phyloP scores from a whole-genome alignment of 2,888 invertebrate species.

The Lumbricus terrestris region DNA sequence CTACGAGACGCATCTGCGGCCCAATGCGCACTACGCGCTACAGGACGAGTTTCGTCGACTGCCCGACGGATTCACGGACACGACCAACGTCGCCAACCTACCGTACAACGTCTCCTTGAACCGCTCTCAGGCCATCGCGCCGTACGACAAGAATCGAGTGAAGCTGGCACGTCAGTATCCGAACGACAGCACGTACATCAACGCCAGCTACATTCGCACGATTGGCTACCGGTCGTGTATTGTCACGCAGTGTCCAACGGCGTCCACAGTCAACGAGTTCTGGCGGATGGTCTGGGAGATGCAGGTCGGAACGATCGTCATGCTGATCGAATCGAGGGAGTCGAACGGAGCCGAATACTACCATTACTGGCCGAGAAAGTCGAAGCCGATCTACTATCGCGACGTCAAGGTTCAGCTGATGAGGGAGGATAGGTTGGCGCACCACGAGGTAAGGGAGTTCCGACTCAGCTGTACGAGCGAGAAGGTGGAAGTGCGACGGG shows the following conservation, averaged over 20 bases:
- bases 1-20: constrained; percentile 7
- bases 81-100: constrained; percentile 22
- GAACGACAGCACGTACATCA: constrained; percentile 32
- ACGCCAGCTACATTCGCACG: constrained; percentile 32
- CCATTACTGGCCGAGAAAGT: constrained; percentile 22
- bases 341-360: background rate
- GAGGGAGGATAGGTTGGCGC: constrained; percentile 18
- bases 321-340: constrained; percentile 29
- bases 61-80: constrained; percentile 16
- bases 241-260: constrained; percentile 33
- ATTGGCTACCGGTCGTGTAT: constrained; percentile 21
- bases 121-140: constrained; percentile 21
- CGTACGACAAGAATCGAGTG: constrained; percentile 36
- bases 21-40: constrained; percentile 11
- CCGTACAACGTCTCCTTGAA: constrained; percentile 30
- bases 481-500: background rate
- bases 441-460: constrained; percentile 25
- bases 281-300: constrained; percentile 37
- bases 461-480: background rate
- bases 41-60: constrained; percentile 27
- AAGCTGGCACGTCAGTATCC: background rate
- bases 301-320: constrained; percentile 28
- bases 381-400: background rate
- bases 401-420: constrained; percentile 17
- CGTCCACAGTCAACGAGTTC: constrained; percentile 28